phyloP scores from a whole-genome alignment of 30 jellyfish, hydroid and myxozoan species.

The Aurelia sp. region DNA sequence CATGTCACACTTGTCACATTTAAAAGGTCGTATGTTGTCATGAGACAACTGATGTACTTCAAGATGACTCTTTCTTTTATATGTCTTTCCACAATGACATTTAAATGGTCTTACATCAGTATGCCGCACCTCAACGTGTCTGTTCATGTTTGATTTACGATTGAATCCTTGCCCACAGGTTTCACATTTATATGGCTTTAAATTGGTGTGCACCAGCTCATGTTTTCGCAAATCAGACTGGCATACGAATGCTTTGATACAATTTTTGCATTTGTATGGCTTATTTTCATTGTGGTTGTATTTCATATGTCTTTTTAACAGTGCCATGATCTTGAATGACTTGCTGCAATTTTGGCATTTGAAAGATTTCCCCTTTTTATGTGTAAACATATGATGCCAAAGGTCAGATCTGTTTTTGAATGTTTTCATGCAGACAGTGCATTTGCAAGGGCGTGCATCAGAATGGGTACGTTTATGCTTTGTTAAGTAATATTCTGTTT shows the following conservation, averaged over 20 bases:
- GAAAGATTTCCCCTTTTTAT: not conserved
- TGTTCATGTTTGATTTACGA: not conserved
- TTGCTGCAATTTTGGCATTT: not conserved
- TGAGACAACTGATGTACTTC: not conserved
- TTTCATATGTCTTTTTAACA: not conserved
- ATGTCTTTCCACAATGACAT: conserved; percentile 2
- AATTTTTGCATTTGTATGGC: not conserved
- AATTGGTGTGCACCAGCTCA: not conserved
- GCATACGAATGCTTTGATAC: not conserved
- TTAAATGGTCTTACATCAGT: not conserved
- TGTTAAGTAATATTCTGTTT: not conserved
- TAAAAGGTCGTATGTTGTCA: not conserved
- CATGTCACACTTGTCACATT: not conserved
- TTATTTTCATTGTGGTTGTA: not conserved
- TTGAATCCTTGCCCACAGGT: not conserved
- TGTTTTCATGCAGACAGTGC: not conserved
- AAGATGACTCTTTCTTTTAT: not conserved
- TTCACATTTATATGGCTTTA: not conserved
- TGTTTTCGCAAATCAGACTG: not conserved
- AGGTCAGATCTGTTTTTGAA: not conserved
- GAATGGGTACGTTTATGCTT: not conserved
- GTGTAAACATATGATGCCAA: not conserved
- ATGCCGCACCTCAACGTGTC: not conserved
- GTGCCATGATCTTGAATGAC: not conserved
- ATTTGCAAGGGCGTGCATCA: not conserved